Conservation (phyloP, 1,140 invertebrate species). For the Lucilia sericata region DNA sequence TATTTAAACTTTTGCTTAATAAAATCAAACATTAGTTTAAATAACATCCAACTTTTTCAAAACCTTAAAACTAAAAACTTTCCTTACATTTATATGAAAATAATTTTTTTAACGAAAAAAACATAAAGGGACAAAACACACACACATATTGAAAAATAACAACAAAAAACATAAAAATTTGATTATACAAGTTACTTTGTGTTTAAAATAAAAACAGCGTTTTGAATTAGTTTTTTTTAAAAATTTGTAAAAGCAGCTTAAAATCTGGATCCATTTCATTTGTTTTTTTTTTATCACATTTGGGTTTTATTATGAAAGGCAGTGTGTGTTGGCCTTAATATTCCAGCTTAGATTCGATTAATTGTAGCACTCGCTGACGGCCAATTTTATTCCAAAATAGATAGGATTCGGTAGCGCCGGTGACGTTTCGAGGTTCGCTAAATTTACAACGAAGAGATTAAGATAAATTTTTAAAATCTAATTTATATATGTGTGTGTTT, state of each 20-base stretch:
- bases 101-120: not conserved
- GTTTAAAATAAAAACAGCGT: slow-evolving; percentile 32
- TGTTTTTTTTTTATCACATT: slow-evolving; percentile 11
- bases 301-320: not conserved
- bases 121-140: too few species aligned
- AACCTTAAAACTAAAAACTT: not conserved
- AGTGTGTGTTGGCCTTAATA: slow-evolving; percentile 49
- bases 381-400: slow-evolving; percentile 67
- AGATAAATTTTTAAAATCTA: not conserved
- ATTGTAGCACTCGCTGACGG: slow-evolving; percentile 63
- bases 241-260: slow-evolving; percentile 38
- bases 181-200: not conserved
- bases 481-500: too few species aligned
- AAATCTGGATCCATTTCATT: not conserved
- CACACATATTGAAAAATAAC: not conserved
- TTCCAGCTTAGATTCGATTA: slow-evolving; percentile 62
- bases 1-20: too few species aligned
- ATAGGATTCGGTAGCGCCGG: slow-evolving; percentile 60
- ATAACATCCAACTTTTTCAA: too few species aligned
- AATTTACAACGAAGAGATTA: not conserved
- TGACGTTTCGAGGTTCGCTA: slow-evolving; percentile 59
- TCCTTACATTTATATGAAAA: not conserved
- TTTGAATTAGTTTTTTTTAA: not conserved
- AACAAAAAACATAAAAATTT: slow-evolving; percentile 14
- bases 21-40: too few species aligned